Percentiles rank a stretch among this genome's conserved stretches.
Evolutionary conservation across 2,113 vertebrate species (phyloP).

Genomic region (Natator depressus): DNA sequence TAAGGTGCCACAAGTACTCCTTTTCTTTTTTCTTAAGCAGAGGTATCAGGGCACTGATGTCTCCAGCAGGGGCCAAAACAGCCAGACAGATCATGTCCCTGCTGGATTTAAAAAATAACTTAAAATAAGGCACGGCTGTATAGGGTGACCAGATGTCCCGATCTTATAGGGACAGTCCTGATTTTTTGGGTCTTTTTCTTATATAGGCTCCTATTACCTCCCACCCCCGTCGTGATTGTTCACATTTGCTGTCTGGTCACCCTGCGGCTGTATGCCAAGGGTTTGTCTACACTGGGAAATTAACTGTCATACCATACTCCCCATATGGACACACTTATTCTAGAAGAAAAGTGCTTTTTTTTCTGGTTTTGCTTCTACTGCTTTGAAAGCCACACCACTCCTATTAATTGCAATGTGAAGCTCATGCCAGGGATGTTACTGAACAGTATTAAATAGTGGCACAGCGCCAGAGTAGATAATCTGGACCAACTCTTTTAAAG

Average conservation of each 20-base stretch:
- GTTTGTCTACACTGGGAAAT: not conserved
- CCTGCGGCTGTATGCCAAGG: not conserved
- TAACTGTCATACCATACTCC: not conserved
- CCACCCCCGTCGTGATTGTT: too few species aligned
- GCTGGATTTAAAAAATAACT: not conserved
- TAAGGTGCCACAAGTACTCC: too few species aligned
- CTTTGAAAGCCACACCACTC: not conserved
- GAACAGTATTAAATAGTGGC: not conserved
- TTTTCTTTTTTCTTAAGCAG: not conserved
- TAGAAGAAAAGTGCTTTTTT: not conserved
- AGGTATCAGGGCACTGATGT: not conserved
- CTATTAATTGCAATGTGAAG: slow-evolving; percentile 8
- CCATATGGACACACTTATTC: not conserved
- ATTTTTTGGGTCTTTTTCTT: too few species aligned
- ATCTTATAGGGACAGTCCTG: too few species aligned
- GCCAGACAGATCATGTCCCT: not conserved
- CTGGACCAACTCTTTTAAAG: not conserved
- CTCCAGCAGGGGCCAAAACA: not conserved
- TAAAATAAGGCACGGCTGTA: not conserved
- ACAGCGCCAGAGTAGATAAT: not conserved
- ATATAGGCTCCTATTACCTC: too few species aligned
- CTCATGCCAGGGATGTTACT: slow-evolving; percentile 16
- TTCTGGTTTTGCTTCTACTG: not conserved
- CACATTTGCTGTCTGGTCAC: too few species aligned
- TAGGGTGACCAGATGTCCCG: too few species aligned